These are phyloP conservation scores for Heliconius charithonia DNA, from an alignment of 2,888 invertebrate species.

Conservation along the genomic window DNA sequence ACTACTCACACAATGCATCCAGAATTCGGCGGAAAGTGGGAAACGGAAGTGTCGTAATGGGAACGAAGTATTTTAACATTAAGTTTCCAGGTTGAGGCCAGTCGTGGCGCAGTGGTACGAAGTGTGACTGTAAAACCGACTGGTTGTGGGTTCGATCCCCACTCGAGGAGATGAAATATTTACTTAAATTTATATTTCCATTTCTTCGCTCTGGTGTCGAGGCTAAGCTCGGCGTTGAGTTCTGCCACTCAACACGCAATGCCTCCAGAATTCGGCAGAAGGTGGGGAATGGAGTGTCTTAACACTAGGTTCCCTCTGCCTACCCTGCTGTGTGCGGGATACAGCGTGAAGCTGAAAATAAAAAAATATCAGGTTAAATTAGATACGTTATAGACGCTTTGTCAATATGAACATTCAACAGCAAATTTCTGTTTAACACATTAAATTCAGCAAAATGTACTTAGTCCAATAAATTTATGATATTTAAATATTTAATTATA, in stretches of 20 bases:
- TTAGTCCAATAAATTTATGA: not conserved
- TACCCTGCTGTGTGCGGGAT: not conserved
- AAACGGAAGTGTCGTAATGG: not conserved
- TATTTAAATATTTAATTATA: not conserved
- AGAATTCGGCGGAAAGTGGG: not conserved
- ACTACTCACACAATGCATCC: no score
- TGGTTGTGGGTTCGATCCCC: no score
- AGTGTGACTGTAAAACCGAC: no score
- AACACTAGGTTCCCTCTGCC: not conserved
- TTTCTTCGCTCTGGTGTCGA: no score
- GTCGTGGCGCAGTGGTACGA: no score
- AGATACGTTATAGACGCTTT: no score
- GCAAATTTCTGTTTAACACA: not conserved
- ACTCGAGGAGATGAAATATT: no score
- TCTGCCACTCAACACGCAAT: no score
- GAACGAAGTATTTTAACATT: not conserved
- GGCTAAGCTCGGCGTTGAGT: no score
- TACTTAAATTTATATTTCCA: no score
- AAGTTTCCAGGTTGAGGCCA: not conserved
- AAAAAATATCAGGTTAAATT: not conserved
- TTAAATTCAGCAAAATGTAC: not conserved
- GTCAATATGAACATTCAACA: not conserved
- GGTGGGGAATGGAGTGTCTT: not conserved
- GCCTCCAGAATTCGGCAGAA: not conserved
- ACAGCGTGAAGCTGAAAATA: not conserved